Percentiles rank a stretch among this genome's conserved stretches.
phyloP scores from a whole-genome alignment of 2,797 vertebrate species.

The Callimico goeldii region DNA sequence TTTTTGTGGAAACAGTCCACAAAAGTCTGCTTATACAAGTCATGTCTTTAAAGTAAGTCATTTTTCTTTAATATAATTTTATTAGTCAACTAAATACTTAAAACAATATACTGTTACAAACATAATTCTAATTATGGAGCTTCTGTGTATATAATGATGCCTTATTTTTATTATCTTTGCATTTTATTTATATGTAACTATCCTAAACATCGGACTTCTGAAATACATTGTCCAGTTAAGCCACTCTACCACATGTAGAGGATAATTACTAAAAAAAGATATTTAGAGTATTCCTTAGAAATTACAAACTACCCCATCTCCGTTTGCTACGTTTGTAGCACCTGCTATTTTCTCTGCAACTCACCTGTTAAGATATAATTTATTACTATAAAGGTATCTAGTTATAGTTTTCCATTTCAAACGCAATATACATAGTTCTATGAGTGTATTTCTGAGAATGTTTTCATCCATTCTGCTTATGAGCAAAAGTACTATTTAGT shows the following conservation, averaged over 20 bases:
- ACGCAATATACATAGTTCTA: background rate
- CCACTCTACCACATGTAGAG: background rate
- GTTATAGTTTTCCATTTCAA: background rate
- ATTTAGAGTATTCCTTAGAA: background rate
- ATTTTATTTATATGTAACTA: background rate
- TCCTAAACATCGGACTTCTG: background rate
- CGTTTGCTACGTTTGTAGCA: background rate
- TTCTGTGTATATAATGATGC: background rate
- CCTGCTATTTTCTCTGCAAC: background rate
- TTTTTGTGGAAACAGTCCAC: constrained; percentile 50
- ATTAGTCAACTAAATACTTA: background rate
- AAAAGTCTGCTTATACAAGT: background rate
- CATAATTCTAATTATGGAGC: background rate
- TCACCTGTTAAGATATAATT: background rate
- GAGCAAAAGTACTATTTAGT: background rate
- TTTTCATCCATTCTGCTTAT: background rate
- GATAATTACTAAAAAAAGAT: background rate
- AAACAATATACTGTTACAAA: background rate
- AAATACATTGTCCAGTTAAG: background rate
- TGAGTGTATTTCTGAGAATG: background rate
- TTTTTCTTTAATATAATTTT: background rate
- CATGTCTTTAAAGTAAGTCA: background rate
- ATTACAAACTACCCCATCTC: background rate
- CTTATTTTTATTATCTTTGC: background rate
- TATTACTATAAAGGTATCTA: background rate